These are phyloP conservation scores for Cinara cedri DNA, from an alignment of 2,888 invertebrate genomes.

Conservation along the genomic window DNA sequence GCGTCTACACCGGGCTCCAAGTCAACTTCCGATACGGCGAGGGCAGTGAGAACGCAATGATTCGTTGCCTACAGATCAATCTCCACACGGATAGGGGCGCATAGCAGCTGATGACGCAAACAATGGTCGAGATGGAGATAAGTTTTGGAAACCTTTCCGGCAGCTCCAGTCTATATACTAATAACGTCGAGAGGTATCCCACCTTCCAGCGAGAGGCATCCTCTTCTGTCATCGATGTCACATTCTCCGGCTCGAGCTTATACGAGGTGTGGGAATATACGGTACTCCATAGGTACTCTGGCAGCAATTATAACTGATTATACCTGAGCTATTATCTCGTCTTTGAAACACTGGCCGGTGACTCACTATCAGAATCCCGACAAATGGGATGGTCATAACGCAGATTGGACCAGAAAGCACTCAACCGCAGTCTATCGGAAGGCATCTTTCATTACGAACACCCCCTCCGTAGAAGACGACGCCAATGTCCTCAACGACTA, in stretches of 20 bases:
- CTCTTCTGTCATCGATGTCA: background rate
- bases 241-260: background rate
- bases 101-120: too few relatives aligned
- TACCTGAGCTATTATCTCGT: background rate
- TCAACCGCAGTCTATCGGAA: background rate
- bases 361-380: too few relatives aligned
- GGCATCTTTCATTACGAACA: background rate
- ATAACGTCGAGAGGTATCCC: background rate
- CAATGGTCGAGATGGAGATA: too few relatives aligned
- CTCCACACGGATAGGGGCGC: too few relatives aligned
- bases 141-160: too few relatives aligned
- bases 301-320: background rate
- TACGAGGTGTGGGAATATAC: background rate
- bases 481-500: background rate
- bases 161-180: too few relatives aligned
- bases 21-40: too few relatives aligned
- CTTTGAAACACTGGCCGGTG: too few relatives aligned
- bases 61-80: too few relatives aligned
- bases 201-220: background rate
- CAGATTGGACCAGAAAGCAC: background rate
- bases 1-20: too few relatives aligned
- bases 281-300: background rate
- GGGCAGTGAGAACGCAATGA: too few relatives aligned
- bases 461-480: background rate
- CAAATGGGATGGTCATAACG: background rate